Percentiles rank a stretch among this genome's conserved stretches.
These are phyloP conservation scores for Otus scops DNA, from an alignment of 2,797 vertebrate species.

Conservation along the genomic window DNA sequence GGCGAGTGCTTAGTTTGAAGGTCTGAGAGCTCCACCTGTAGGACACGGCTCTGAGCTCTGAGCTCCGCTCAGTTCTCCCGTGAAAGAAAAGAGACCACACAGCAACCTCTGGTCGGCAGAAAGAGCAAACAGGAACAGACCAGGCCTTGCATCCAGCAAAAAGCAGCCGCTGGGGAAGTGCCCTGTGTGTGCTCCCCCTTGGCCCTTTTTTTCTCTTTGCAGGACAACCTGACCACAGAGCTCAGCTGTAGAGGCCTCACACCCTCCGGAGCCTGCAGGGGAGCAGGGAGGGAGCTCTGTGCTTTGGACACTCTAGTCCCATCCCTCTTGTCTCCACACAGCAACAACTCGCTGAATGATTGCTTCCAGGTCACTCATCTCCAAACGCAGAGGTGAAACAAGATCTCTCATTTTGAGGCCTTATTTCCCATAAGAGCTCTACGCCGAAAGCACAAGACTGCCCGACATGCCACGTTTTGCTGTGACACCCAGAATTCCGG, in stretches of 20 bases:
- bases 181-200: neutral
- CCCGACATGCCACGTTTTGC: neutral
- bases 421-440: neutral
- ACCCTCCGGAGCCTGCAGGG: neutral
- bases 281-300: neutral
- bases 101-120: neutral
- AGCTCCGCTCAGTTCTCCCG: neutral
- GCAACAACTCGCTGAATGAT: neutral
- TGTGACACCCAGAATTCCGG: neutral
- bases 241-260: neutral
- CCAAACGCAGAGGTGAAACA: neutral
- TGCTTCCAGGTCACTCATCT: neutral
- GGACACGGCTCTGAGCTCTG: neutral
- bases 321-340: neutral
- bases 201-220: neutral
- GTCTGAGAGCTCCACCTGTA: slow-evolving; percentile 58
- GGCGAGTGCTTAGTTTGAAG: neutral
- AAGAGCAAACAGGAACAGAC: neutral
- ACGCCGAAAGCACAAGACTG: neutral
- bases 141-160: neutral
- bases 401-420: neutral
- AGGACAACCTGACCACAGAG: neutral
- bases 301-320: neutral
- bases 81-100: neutral
- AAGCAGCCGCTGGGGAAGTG: neutral